Evolutionary conservation across 2,888 invertebrate species (phyloP).

Genomic region (Pandemis heparana): DNA sequence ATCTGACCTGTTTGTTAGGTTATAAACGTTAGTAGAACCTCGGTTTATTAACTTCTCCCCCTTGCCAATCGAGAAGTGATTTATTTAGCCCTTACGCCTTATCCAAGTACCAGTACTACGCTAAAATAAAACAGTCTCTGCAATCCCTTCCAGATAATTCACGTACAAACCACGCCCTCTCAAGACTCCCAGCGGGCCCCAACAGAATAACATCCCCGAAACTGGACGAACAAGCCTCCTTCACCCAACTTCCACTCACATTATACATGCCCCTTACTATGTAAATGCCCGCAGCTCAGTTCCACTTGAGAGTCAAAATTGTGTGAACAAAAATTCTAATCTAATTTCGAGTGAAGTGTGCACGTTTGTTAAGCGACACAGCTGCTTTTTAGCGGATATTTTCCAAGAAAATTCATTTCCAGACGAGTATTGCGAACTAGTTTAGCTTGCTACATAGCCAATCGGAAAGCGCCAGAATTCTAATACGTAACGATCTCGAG

Average conservation of each 20-base stretch:
- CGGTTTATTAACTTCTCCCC: not conserved
- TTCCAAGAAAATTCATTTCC: not conserved
- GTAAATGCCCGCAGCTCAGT: slow-evolving; percentile 5
- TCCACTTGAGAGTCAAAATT: slow-evolving; percentile 1
- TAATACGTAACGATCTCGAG: not conserved
- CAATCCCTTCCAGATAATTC: slow-evolving; percentile 8
- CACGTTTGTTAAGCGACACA: not conserved
- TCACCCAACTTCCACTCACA: slow-evolving; percentile 14
- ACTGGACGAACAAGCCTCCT: slow-evolving; percentile 13
- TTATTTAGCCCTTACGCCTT: slow-evolving; percentile 2
- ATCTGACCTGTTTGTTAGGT: not conserved
- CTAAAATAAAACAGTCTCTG: not conserved
- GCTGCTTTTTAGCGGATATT: not conserved
- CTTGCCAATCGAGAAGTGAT: not conserved
- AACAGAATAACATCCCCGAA: slow-evolving; percentile 18
- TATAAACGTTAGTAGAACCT: not conserved
- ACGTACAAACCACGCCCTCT: not conserved
- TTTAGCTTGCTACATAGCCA: not conserved
- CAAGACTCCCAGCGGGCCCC: slow-evolving; percentile 1
- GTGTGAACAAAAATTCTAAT: slow-evolving; percentile 15
- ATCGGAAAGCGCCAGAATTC: not conserved
- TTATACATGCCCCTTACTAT: slow-evolving; percentile 20
- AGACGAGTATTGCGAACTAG: not conserved
- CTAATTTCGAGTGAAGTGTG: not conserved
- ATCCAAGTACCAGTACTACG: not conserved